Base-by-base conservation (phyloP, 1,140 invertebrate genomes). In the Ceratina calcarata region DNA sequence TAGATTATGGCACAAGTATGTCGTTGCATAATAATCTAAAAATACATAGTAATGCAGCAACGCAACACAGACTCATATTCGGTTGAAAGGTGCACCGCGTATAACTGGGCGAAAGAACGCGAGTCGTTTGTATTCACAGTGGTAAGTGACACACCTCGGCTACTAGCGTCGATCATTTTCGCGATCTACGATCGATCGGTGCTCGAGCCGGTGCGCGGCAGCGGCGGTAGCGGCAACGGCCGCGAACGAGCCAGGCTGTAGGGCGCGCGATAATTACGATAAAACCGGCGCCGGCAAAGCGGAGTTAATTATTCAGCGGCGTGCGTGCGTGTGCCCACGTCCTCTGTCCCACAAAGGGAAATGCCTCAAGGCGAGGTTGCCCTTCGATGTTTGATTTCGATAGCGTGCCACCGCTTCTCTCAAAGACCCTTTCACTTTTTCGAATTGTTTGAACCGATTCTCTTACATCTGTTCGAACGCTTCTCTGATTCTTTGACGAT, bases 261-360 rank as follows among this genome's bases (percentile, higher is more conserved):
- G 22, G 20, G 51, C 24, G 78, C 70, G 62, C 80, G 83, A 85
- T 86, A 86, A 86, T 86, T 85, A 86, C 80, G 84, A 86, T 86
- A 85, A 86, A 86, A 82, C 72, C 76, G 55, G 81, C 74, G 72
- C 70, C 75, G 67, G 71, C 80, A 45, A 64, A 68, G 57, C 62
- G 61, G 37, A 76, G 80, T 86, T 86, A 86, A 86, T 86, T 85
- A 86, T 86, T 86, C 83, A 86, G 66, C 37, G 65, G 58, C 71
- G 73, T 64, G 84, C 71, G 73, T 64, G 84, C 71, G 67, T 69
- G 80, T 74, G 75, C 71, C 78, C 74, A 74, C 83, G 69, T 85
- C 24, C 57, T 67, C 20, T 68, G 74, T 78, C 70, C 66, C 70
- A 78, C 79, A 81, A 81, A 81, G 84, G 79, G 70, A 81, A 85